Base-by-base conservation (phyloP, 2,113 vertebrate species). In the Anolis carolinensis region DNA sequence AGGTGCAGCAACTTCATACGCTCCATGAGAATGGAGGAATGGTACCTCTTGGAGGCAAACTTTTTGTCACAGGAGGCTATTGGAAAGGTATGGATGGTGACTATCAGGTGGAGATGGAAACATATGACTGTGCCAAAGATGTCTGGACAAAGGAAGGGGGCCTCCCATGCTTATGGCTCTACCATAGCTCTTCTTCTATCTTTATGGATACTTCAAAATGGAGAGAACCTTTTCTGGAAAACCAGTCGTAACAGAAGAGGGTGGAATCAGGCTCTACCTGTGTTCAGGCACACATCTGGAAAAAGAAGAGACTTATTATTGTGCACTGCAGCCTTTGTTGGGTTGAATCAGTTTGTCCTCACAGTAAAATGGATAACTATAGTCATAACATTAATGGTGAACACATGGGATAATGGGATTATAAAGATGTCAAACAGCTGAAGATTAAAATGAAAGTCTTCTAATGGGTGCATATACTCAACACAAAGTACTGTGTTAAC, bases 1-100 rank as follows among this genome's bases (percentile, higher is more conserved):
- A 99, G 98, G 97, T 99, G 67, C 99, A 99, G 94, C 95, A 98
- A 27, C 96, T 99, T 18, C 98, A 99, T 91, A 98, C 95, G 1
- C 97, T 99, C 4, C 98, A 99, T 0, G 98, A 99, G 95, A 99
- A 99, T 0, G 98, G 98, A 0, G 97, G 97, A 0, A 95, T 99
- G 91, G 98, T 98, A 65, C 86, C 97, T 0, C 93, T 99, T 93
- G 97, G 97, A 0, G 93, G 96, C 0, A 90, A 91, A 13, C 95
- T 99, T 11, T 98, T 96, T 0, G 95, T 98, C 90, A 99, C 99
- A 0, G 99, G 99, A 0, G 99, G 99, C 71, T 98, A 98, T 89
- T 99, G 99, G 99, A 98, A 98, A 89, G 99, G 98, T 10, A 97
- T 99, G 97, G 98, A 98, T 0, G 98, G 98, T 0, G 98, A 99